Base-by-base conservation (phyloP, 2,113 vertebrate species). In the Carollia perspicillata region DNA sequence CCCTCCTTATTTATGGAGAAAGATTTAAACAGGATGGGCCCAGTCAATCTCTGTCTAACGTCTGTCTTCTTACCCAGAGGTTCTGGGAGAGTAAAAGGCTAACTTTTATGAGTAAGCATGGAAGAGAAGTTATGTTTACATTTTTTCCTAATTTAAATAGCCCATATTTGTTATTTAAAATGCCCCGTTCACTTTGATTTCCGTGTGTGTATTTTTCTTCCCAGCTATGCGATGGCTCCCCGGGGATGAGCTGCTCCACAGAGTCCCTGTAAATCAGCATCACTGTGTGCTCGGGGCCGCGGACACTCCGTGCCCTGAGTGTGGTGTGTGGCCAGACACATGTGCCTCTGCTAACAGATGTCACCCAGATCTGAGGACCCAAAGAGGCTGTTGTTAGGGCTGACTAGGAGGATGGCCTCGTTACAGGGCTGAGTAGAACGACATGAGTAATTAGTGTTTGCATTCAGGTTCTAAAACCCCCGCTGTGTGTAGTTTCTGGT, bases 91-190 rank as follows among this genome's bases (percentile, higher is more conserved):
- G 22, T 6, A 68, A 33, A 60, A 84, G n/a, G 2, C 23, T 90
- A 37, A 84, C 53, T 66, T 71, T 16, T 77, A 17, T 79, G 42
- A 78, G 33, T 20, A 78, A 49, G 83, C 26, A 13, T 40, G 60
- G 58, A 89, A 94, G 68, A 86, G 20, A 84, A 23, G 42, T 47
- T 11, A 65, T 3, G 4, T 55, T 87, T 51, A 91, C 6, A 30
- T 69, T 47, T 35, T 14, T n/a, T 55, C 20, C 33, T 80, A 63
- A 79, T 75, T 69, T 83, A 55, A 83, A 88, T 30, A 60, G 79
- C 74, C 12, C 33, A 28, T 88, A 86, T 90, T 91, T 47, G 18
- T 66, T 92, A 47, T 30, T 55, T 78, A 49, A 92, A 96, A 90
- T 60, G 12, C 33, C 84, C 20, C 17, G 20, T 51, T 83, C n/a